phyloP scores from a whole-genome alignment of 2,888 invertebrate genomes.

The Vandiemenella viatica region DNA sequence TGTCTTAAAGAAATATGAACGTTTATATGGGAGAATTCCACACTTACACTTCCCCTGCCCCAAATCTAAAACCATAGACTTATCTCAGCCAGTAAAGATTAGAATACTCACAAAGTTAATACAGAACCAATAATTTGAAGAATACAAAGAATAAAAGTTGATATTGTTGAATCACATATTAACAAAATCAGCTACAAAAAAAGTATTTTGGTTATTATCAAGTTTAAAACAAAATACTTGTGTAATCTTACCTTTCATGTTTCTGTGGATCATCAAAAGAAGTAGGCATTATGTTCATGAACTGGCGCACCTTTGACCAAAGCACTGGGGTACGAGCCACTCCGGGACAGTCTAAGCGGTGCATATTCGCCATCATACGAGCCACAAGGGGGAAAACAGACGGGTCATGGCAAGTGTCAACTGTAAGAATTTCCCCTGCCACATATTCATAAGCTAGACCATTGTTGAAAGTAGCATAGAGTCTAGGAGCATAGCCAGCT shows the following conservation, averaged over 20 bases:
- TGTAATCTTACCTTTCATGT: constrained; percentile 55
- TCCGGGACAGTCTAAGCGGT: constrained; percentile 37
- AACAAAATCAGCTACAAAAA: too few species aligned
- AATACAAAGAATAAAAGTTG: too few species aligned
- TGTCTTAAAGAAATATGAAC: too few species aligned
- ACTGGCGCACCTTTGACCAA: constrained; percentile 62
- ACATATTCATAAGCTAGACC: constrained; percentile 82
- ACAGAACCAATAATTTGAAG: too few species aligned
- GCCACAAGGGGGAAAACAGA: constrained; percentile 63
- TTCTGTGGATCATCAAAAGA: constrained; percentile 47
- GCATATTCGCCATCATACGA: constrained; percentile 67
- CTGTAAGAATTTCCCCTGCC: constrained; percentile 62
- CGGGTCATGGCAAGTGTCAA: constrained; percentile 44
- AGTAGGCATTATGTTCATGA: constrained; percentile 57
- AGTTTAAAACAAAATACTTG: too few species aligned
- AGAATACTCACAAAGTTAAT: too few species aligned
- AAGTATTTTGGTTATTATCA: too few species aligned
- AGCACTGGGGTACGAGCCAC: constrained; percentile 39
- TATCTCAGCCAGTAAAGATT: too few species aligned
- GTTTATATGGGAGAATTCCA: too few species aligned
- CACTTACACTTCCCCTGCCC: too few species aligned
- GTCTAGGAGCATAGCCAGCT: constrained; percentile 63
- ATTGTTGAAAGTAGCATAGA: constrained; percentile 86
- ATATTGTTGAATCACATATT: too few species aligned
- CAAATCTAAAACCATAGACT: too few species aligned